Base-by-base conservation (phyloP, 92 coral and sea anemone genomes). In the Parazoanthus darwini region DNA sequence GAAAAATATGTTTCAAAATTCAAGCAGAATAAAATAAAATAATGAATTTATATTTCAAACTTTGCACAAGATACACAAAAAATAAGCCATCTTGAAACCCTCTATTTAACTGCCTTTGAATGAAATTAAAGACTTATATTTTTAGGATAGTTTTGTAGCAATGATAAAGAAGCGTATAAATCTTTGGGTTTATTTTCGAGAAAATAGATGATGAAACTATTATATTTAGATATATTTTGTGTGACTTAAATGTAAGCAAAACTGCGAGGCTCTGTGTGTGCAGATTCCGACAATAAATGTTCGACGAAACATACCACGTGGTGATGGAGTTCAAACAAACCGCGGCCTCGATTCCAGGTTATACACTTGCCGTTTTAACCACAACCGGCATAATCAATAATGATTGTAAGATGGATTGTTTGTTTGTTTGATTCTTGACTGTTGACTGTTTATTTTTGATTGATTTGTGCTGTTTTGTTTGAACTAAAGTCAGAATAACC, bases 81-180 rank as follows among this genome's bases (percentile, higher is more conserved):
- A 63, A 18, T 63, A 18, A 2, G 6, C 68, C 23, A 63, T 63
- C 25, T 18, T 4, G 25, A 63, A 63, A 18, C 25, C 68, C 20
- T 18, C n/a, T 63, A 18, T 63, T 63, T 63, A 18, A 63, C 68
- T 2, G 8, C 25, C 25, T 18, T 63, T 20, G 68, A 0, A 20
- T 39, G 10, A 75, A 16, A 39, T 16, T 38, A 38, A 1, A 22
- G 77, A 72, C 77, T 8, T 4, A 74, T 74, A 74, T 74, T 75
- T 74, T 75, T 39, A 18, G 25, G 54, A 39, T 75, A 75, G 79
- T 75, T 74, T 75, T 75, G 48, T 76, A 76, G 25, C 46, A 76
- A 54, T 15, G 8, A 37, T 76, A 39, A 76, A 75, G n/a, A 42
- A 25, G 16, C 59, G 42, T 39, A 44, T 76, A 22, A 20, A 76